Conservation (phyloP, 2,888 invertebrate genomes). For the Rutpela maculata region DNA sequence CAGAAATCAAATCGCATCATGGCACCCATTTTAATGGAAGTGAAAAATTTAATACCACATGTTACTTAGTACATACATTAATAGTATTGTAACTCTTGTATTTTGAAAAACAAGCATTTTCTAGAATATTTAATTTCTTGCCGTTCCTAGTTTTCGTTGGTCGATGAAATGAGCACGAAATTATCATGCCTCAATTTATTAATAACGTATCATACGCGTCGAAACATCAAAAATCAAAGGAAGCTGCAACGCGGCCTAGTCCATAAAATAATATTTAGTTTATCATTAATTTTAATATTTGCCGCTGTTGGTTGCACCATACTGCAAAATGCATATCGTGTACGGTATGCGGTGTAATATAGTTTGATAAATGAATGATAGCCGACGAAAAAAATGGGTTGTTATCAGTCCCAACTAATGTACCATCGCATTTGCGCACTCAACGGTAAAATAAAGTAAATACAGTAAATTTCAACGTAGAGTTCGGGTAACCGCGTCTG, state of each 20-base stretch:
- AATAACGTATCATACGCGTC: neutral
- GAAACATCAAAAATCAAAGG: neutral
- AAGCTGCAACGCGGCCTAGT: constrained; percentile 25
- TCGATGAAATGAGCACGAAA: too few species aligned
- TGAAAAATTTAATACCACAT: too few species aligned
- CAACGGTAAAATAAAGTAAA: constrained; percentile 67
- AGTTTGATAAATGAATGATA: constrained; percentile 52
- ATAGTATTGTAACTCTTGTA: too few species aligned
- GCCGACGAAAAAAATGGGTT: constrained; percentile 37
- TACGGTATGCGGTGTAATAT: constrained; percentile 20
- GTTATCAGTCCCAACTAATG: constrained; percentile 47
- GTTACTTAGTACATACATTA: too few species aligned
- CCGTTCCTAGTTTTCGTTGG: too few species aligned
- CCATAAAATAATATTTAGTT: constrained; percentile 9
- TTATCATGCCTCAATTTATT: neutral
- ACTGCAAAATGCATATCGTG: constrained; percentile 37
- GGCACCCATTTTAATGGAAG: too few species aligned
- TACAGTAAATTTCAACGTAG: constrained; percentile 67
- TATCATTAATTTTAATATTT: constrained; percentile 56
- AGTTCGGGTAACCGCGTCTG: constrained; percentile 67
- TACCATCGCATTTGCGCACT: constrained; percentile 53
- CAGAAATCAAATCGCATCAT: too few species aligned
- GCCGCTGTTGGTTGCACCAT: constrained; percentile 46
- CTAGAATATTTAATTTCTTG: too few species aligned
- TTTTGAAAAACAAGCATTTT: too few species aligned